Evolutionary conservation across 2,797 vertebrate genomes (phyloP), one percentile per base, ranked within the genome.

Genomic region (Micropoecilia bifurca): DNA sequence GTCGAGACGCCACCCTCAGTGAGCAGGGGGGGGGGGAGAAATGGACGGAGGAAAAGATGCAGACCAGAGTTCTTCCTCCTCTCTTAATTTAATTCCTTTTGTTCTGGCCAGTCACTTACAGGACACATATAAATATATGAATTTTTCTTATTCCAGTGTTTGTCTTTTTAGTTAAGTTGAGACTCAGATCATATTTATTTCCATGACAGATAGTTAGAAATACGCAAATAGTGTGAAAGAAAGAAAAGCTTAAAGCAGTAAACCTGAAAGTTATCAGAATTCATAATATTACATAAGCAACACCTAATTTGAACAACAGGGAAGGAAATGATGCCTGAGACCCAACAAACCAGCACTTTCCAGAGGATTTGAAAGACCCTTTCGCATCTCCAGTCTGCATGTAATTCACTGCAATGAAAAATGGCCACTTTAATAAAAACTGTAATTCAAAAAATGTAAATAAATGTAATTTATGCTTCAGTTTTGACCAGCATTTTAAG

Each of bases 1-100:
- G 90, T 22, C 84, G 92, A 91, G 91, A 96, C 94, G 92, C 95
- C 92, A 90, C 85, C 87, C 86, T 28, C 71, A 82, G 78, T 10
- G 83, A 79, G 59, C 68, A 45, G 41, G 41, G 18, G 28, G 20
- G 33, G 33, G 33, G 33, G 33, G 33, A 59, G n/a, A n/a, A 82
- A 80, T 80, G 25, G 7, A 2, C 2, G 81, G 77, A 82, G 77
- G 80, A 78, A 90, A 90, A 88, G 73, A n/a, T 45, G 75, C 59
- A 81, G 74, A 81, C 78, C 84, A 80, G 79, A 83, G 74, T 75
- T 61, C 82, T 59, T 78, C 81, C 73, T 81, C 78, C 81, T 82
- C 83, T 82, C 83, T 89, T 84, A 83, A 90, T 87, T 84, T 83
- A 8, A 39, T 76, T 87, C 79, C 82, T 89, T 90, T 93, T 92